Percentiles rank a stretch among this genome's conserved stretches.
phyloP scores from a whole-genome alignment of 2,113 vertebrate species.

The Ailuropoda melanoleuca region DNA sequence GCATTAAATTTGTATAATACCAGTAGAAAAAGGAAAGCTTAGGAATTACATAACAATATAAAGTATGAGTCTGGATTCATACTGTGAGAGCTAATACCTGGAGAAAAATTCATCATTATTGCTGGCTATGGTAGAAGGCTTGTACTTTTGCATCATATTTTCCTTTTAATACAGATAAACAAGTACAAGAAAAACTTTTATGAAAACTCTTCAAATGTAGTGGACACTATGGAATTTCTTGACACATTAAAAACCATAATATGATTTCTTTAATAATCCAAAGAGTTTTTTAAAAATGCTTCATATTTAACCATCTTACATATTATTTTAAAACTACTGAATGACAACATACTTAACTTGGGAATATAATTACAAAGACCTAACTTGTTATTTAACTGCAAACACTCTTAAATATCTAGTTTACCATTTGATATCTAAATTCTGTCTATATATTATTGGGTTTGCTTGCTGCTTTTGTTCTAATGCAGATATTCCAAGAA shows the following conservation, averaged over 20 bases:
- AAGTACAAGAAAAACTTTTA: not conserved
- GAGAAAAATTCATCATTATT: not conserved
- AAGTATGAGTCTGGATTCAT: slow-evolving; percentile 5
- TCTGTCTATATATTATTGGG: not conserved
- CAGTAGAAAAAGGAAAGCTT: not conserved
- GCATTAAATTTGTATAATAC: slow-evolving; percentile 51
- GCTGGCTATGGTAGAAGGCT: not conserved
- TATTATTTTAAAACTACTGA: not conserved
- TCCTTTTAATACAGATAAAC: not conserved
- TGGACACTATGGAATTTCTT: not conserved
- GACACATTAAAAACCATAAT: not conserved
- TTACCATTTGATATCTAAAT: not conserved
- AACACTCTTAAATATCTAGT: not conserved
- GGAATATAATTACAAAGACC: not conserved
- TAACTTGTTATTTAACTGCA: not conserved
- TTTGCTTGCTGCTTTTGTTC: not conserved
- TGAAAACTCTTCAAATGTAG: not conserved
- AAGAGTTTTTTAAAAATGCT: not conserved
- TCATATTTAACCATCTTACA: not conserved
- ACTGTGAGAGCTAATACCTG: not conserved
- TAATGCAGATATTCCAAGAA: not conserved
- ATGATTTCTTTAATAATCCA: not conserved
- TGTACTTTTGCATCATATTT: not conserved
- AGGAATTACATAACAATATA: slow-evolving; percentile 15
- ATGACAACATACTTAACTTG: not conserved